Evolutionary conservation across 1,140 invertebrate genomes (phyloP).

Genomic region (Hermatobates lingyangjiaoensis): DNA sequence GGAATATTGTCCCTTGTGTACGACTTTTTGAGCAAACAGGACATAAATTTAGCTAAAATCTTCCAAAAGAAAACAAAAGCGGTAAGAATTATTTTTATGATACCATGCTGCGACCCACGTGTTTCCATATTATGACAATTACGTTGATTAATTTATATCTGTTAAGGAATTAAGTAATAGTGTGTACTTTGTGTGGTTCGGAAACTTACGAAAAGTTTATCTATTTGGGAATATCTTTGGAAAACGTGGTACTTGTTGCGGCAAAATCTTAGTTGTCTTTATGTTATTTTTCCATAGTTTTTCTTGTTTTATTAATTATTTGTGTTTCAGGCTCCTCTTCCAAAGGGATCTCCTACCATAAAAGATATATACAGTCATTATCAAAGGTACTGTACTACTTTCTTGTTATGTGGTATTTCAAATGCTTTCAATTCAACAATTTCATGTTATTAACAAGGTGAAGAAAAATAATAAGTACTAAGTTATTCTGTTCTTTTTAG

Average conservation of each 20-base stretch:
- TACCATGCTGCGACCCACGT: too few species aligned
- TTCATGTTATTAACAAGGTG: not conserved
- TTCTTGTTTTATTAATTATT: too few species aligned
- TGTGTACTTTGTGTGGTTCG: too few species aligned
- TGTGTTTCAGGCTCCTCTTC: slow-evolving; percentile 4
- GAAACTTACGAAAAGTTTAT: too few species aligned
- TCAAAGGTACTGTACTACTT: slow-evolving; percentile 1
- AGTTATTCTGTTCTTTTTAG: not conserved
- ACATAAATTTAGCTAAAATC: slow-evolving; percentile 13
- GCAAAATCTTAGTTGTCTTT: too few species aligned
- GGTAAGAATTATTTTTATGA: too few species aligned
- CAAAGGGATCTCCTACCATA: slow-evolving; percentile 4
- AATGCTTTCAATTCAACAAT: not conserved
- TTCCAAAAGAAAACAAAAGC: slow-evolving; percentile 18
- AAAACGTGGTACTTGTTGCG: too few species aligned
- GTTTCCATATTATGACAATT: too few species aligned
- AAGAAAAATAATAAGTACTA: not conserved
- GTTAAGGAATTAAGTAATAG: too few species aligned
- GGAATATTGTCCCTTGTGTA: slow-evolving; percentile 6
- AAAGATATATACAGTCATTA: slow-evolving; percentile 3
- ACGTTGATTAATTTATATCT: too few species aligned
- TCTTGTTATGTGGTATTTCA: not conserved
- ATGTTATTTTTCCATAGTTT: too few species aligned
- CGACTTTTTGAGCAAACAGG: slow-evolving; percentile 14
- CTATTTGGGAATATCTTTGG: too few species aligned